Evolutionary conservation across 1,140 invertebrate genomes (phyloP).

Genomic region (Pseudomyrmex pallidus): DNA sequence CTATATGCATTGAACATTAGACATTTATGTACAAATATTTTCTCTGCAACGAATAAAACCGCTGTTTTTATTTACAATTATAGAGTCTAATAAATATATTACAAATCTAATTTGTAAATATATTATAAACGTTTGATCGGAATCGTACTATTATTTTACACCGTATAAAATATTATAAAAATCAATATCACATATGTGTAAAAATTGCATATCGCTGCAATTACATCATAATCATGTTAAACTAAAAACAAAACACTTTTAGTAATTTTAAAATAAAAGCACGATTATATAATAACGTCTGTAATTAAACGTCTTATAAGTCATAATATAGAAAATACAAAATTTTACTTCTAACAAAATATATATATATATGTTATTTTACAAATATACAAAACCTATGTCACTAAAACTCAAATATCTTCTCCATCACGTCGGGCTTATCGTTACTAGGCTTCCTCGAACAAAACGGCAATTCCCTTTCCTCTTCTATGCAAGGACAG

Average conservation of each 20-base stretch:
- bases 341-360: no score
- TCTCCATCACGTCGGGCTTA: conserved; percentile 75
- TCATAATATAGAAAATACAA: background rate
- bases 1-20: no score
- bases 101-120: conserved; percentile 12
- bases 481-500: conserved; percentile 77
- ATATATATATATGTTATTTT: background rate
- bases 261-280: background rate
- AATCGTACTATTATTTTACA: no score
- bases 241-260: background rate
- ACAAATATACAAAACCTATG: conserved; percentile 5
- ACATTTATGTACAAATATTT: no score
- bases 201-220: background rate
- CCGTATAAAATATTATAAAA: conserved; percentile 10
- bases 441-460: conserved; percentile 67
- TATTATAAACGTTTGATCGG: background rate
- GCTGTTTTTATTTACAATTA: background rate
- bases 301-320: background rate
- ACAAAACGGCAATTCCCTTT: conserved; percentile 72
- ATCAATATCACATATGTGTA: conserved; percentile 24
- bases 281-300: background rate
- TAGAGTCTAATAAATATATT: background rate
- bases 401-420: conserved; percentile 68
- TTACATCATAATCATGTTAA: background rate
- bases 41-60: background rate